A percentile compares a stretch with the other conserved stretches of the same genome.
phyloP scores from a whole-genome alignment of 2,797 vertebrate genomes.

The Protosalanx chinensis region DNA sequence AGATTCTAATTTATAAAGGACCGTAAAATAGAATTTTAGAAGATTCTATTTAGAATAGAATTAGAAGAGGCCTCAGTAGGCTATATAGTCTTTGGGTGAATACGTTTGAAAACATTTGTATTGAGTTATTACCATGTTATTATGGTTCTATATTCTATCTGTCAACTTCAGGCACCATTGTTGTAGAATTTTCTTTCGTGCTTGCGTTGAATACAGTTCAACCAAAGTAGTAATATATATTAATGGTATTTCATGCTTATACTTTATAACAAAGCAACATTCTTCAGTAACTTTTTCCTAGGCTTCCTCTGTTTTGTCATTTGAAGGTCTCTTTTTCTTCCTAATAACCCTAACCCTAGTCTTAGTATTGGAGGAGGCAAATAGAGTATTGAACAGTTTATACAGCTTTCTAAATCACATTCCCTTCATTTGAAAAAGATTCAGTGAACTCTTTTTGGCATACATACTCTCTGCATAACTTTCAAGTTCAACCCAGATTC shows the following conservation, averaged over 20 bases:
- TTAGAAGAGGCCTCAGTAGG: not conserved
- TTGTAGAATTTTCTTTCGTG: not conserved
- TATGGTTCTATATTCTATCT: not conserved
- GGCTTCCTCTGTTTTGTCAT: too few relatives aligned
- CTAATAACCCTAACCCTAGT: too few relatives aligned
- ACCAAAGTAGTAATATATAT: not conserved
- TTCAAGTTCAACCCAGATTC: constrained; percentile 8
- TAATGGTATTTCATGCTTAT: not conserved
- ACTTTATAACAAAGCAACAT: too few relatives aligned
- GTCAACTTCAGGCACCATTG: too few relatives aligned
- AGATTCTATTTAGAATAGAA: too few relatives aligned
- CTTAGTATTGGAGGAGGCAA: not conserved
- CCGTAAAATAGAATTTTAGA: too few relatives aligned
- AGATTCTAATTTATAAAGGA: not conserved
- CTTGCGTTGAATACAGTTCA: not conserved
- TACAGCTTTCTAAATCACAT: constrained; percentile 3
- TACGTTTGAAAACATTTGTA: not conserved
- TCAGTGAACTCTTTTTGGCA: not conserved
- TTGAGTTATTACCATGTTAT: not conserved
- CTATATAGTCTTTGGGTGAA: not conserved
- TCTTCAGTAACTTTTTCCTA: too few relatives aligned
- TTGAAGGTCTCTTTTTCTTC: too few relatives aligned
- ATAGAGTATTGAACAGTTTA: not conserved
- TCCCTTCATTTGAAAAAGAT: not conserved
- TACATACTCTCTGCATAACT: not conserved